phyloP scores from a whole-genome alignment of 2,113 vertebrate genomes.

The human (Homo sapiens) region DNA sequence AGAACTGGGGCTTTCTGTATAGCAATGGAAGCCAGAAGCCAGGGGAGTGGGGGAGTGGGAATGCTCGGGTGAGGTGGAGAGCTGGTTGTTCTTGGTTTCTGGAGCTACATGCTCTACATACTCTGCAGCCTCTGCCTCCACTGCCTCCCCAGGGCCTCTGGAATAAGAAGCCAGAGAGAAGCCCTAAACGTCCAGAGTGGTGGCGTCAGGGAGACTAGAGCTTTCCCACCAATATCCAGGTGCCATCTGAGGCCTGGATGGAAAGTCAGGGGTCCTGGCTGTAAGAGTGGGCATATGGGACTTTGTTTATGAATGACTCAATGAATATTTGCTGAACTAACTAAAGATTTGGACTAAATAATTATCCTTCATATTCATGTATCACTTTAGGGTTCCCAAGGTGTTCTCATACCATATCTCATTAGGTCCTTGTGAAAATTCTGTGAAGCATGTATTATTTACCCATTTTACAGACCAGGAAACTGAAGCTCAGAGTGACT shows the following conservation, averaged over 20 bases:
- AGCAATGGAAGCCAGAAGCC: conserved; percentile 37
- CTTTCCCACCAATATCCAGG: not conserved
- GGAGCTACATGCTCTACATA: not conserved
- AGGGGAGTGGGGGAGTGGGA: not conserved
- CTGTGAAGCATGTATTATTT: not conserved
- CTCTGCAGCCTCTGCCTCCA: not conserved
- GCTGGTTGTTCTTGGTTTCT: not conserved
- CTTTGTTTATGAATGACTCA: conserved; percentile 9
- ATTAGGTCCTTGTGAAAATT: not conserved
- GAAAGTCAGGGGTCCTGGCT: not conserved
- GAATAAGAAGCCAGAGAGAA: not conserved
- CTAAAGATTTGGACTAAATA: not conserved
- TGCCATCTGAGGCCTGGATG: not conserved
- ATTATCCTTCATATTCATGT: not conserved
- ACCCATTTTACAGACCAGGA: conserved; percentile 9
- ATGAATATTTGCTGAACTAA: conserved; percentile 24
- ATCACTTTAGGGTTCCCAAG: not conserved
- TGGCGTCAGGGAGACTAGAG: not conserved
- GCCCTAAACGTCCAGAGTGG: not conserved
- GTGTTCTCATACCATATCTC: not conserved
- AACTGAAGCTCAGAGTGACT: not conserved
- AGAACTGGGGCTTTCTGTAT: conserved; percentile 37
- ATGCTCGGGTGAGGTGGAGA: not conserved
- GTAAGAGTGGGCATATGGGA: not conserved
- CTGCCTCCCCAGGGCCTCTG: not conserved